Base-by-base conservation (phyloP, 1,140 invertebrate genomes). In the Laupala kohalensis region DNA sequence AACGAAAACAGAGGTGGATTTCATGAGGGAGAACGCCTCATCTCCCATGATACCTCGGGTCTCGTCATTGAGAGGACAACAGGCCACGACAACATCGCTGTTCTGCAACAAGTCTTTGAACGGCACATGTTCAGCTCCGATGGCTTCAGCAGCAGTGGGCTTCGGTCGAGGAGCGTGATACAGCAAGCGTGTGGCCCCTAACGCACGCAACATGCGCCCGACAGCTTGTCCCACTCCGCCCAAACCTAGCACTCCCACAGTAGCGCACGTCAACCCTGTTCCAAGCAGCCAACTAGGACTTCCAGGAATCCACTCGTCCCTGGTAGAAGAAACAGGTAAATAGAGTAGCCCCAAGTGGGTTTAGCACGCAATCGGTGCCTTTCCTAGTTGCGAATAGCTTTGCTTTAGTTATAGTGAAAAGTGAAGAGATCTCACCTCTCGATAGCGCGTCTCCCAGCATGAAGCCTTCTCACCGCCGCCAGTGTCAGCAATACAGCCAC, bases 211-310 rank as follows among this genome's bases (percentile, higher is more conserved):
- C 9, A 62, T n/a, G 24, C 27, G 27, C 4, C 62, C 70, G 15
- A 64, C 26, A 2, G 70, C 89, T 76, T 87, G 84, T 0, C 93
- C 94, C 69, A 96, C 95, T 76, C 92, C 82, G 15, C 94, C 94
- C 74, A 94, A 87, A 29, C 94, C 94, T 12, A 92, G 88, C 74
- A 97, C 90, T 13, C 95, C 95, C 19, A 97, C 89, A 27, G 91
- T 93, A 0, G 92, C 87, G 23, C 86, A 87, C 64, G 87, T 86
- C 6, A 98, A 79, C 3, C 90, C 90, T 64, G 87, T 88, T 0
- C 96, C 95, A 77, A 91, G 94, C 90, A 97, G 90, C 89, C 91
- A 96, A 69, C 86, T 84, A 0, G 94, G 95, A 3, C 90, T 86
- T 94, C 94, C 96, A 0, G 89, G 85, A 71, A 84, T 87, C 94